phyloP scores from a whole-genome alignment of 2,888 invertebrate species.

The Ophioninae sp. region DNA sequence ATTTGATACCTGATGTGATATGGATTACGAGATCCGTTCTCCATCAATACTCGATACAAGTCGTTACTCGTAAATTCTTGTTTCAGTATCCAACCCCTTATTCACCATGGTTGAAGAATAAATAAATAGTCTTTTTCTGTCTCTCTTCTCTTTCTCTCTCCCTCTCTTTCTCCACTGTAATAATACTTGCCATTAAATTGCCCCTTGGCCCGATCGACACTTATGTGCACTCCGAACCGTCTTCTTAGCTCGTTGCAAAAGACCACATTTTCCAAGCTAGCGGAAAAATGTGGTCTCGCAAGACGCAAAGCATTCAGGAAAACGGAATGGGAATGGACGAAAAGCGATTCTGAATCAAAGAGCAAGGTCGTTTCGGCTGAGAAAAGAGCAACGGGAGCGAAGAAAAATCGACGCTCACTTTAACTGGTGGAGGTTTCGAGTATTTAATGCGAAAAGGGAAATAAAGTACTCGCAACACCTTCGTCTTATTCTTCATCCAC shows the following conservation, averaged over 20 bases:
- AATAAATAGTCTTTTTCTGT: conserved; percentile 20
- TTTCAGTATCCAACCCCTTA: not conserved
- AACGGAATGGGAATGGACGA: conserved; percentile 57
- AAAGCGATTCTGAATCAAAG: conserved; percentile 57
- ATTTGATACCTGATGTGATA: not conserved
- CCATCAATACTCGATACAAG: not conserved
- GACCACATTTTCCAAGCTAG: not conserved
- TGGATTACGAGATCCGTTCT: not conserved
- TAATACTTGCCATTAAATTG: conserved; percentile 7
- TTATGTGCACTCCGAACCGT: conserved; percentile 13
- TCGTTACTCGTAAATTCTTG: conserved; percentile 22
- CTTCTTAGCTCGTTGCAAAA: conserved; percentile 1
- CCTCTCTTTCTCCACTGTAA: conserved; percentile 13
- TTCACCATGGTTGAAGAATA: not conserved
- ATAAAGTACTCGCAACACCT: conserved; percentile 13
- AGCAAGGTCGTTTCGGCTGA: conserved; percentile 51
- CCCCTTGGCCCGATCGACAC: conserved; percentile 24
- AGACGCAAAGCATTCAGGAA: conserved; percentile 48
- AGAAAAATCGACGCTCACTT: conserved; percentile 48
- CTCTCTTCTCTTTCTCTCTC: not conserved
- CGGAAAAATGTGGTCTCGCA: conserved; percentile 45
- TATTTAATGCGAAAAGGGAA: conserved; percentile 9
- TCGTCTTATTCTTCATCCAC: conserved; percentile 3
- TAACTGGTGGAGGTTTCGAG: conserved; percentile 26
- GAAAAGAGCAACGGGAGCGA: conserved; percentile 40